These are phyloP conservation scores for Cerastis rubricosa DNA, from an alignment of 2,888 invertebrate genomes.

Conservation along the genomic window DNA sequence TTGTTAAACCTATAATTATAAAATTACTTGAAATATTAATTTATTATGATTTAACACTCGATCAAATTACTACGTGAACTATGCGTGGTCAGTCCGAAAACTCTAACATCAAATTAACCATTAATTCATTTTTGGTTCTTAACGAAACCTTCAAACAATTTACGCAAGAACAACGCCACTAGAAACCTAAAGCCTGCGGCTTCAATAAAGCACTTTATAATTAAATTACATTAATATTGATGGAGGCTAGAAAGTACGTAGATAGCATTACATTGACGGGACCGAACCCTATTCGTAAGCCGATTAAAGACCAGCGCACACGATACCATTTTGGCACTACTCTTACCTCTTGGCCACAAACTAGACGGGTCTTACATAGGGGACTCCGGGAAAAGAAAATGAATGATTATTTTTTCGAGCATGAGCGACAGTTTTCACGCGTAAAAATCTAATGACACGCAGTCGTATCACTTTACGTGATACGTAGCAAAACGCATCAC, in stretches of 20 bases:
- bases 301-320: slow-evolving; percentile 71
- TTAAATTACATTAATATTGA: slow-evolving; percentile 57
- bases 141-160: slow-evolving; percentile 47
- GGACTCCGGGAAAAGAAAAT: background rate
- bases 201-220: slow-evolving; percentile 59
- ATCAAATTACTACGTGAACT: slow-evolving; percentile 9
- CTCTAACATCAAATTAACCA: slow-evolving; percentile 5
- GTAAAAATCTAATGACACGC: background rate
- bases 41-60: background rate
- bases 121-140: slow-evolving; percentile 31
- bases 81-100: slow-evolving; percentile 16
- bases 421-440: background rate
- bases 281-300: slow-evolving; percentile 73
- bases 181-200: slow-evolving; percentile 56
- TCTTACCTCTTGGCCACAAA: background rate
- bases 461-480: background rate
- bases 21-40: background rate
- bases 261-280: slow-evolving; percentile 64
- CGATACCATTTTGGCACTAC: background rate
- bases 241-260: slow-evolving; percentile 57
- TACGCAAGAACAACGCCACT: slow-evolving; percentile 43
- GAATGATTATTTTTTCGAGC: background rate
- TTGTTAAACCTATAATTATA: no score
- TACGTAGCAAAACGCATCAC: background rate
- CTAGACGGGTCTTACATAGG: background rate